These are phyloP conservation scores for Anagyrus pseudococci DNA, from an alignment of 2,888 invertebrate species.

Conservation along the genomic window DNA sequence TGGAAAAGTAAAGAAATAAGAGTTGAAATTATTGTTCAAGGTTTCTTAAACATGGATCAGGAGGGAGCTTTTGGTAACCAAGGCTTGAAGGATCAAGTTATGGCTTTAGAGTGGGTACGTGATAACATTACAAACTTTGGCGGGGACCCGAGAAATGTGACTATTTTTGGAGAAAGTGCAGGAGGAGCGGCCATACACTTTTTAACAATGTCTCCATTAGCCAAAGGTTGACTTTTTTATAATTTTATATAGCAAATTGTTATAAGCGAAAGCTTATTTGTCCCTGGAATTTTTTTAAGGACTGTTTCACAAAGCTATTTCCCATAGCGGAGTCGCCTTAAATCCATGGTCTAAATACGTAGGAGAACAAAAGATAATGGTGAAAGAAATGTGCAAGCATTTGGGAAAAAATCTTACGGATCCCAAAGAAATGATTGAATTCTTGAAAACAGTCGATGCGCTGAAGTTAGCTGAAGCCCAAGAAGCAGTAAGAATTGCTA, in stretches of 20 bases:
- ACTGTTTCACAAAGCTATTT: slow-evolving; percentile 39
- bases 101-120: slow-evolving; percentile 45
- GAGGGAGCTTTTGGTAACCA: slow-evolving; percentile 46
- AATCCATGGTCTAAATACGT: slow-evolving; percentile 44
- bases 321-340: slow-evolving; percentile 35
- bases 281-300: no score
- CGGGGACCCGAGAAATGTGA: slow-evolving; percentile 45
- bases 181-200: slow-evolving; percentile 43
- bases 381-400: slow-evolving; percentile 6
- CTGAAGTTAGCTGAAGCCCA: neutral
- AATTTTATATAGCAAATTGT: no score
- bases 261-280: no score
- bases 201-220: slow-evolving; percentile 39
- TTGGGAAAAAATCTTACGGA: slow-evolving; percentile 3
- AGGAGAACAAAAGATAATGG: slow-evolving; percentile 31
- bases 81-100: slow-evolving; percentile 47
- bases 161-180: slow-evolving; percentile 49
- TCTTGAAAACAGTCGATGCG: neutral
- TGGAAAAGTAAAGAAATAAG: neutral
- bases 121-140: slow-evolving; percentile 45
- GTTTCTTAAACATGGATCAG: slow-evolving; percentile 41
- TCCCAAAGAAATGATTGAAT: neutral
- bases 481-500: neutral
- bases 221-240: no score
- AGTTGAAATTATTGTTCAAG: slow-evolving; percentile 12